Evolutionary conservation across 2,113 vertebrate genomes (phyloP), one percentile per base, ranked within the genome.

Genomic region (Pyxicephalus adspersus): DNA sequence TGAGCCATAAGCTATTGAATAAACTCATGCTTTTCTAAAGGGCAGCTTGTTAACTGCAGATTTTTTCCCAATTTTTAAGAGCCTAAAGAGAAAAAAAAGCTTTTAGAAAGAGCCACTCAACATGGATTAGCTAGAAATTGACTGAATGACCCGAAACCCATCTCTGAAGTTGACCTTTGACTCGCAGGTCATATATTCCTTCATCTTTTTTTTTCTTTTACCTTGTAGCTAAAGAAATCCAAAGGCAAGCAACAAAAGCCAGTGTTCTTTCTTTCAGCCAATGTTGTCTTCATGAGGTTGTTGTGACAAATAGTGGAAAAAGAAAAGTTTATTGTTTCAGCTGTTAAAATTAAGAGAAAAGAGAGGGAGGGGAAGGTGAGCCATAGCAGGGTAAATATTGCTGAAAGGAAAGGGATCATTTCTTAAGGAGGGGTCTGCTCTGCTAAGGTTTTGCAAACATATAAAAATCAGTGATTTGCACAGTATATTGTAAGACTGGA

Each of bases 1-100:
- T 88, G 87, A 84, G 89, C 86, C 85, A 87, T 84, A 80, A 88
- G 86, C 85, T 87, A 87, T 90, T 89, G 86, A 84, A 85, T 52
- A 77, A 45, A 91, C 79, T 90, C 88, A 86, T 91, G 85, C 85
- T 86, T 90, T 90, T 91, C 85, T 86, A 57, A 84, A 72, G 80
- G 86, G 83, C 38, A 45, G 15, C 65, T 90, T 90, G 87, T 88
- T 90, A 89, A 89, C 76, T 88, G 79, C 83, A 79, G 38, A 38
- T 67, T 22, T 65, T 76, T 54, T 77, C 66, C 38, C 54, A 13
- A 45, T 64, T 81, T 86, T 83, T 85, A 86, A 77, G 45, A 78
- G 83, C 57, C 83, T 64, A 70, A 23, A 50, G 23, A 77, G n/a
- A 85, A 85, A 90, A 89, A 87, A 87, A 87, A 82, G 84, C 83